A percentile compares a stretch with the other conserved stretches of the same genome.
Evolutionary conservation across 1,140 invertebrate species (phyloP).

Genomic region (Ladona fulva): DNA sequence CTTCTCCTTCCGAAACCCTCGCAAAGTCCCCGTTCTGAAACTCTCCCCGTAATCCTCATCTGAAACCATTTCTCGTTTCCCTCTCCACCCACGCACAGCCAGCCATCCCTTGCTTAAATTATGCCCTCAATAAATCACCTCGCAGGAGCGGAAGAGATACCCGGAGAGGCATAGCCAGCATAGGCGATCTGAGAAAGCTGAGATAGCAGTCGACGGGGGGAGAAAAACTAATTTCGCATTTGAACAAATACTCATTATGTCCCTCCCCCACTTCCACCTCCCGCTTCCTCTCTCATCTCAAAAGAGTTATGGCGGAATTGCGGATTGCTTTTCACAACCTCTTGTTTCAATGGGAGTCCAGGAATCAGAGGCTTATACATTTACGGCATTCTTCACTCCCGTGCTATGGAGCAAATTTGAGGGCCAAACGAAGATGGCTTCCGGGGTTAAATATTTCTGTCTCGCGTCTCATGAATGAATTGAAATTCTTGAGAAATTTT

Average conservation of each 20-base stretch:
- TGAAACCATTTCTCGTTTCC: not conserved
- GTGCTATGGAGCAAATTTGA: too few relatives aligned
- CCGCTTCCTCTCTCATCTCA: not conserved
- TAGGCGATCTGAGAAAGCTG: not conserved
- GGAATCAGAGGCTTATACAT: not conserved
- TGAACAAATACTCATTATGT: not conserved
- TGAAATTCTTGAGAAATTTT: too few relatives aligned
- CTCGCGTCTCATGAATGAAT: too few relatives aligned
- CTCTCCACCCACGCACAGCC: not conserved
- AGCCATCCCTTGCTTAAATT: not conserved
- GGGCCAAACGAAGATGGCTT: too few relatives aligned
- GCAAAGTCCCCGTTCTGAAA: not conserved
- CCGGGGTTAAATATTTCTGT: too few relatives aligned
- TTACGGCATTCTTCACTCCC: too few relatives aligned
- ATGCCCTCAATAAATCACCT: not conserved
- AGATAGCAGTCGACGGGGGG: not conserved
- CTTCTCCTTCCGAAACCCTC: not conserved
- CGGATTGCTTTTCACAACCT: not conserved
- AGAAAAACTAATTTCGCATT: constrained; percentile 10
- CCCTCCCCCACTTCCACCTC: not conserved
- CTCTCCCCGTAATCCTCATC: not conserved
- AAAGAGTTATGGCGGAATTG: not conserved
- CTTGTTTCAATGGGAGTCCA: not conserved
- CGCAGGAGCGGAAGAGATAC: not conserved
- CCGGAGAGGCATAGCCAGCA: not conserved